Base-by-base conservation (phyloP, 1,140 invertebrate genomes). In the silkworm (Bombyx mori) region DNA sequence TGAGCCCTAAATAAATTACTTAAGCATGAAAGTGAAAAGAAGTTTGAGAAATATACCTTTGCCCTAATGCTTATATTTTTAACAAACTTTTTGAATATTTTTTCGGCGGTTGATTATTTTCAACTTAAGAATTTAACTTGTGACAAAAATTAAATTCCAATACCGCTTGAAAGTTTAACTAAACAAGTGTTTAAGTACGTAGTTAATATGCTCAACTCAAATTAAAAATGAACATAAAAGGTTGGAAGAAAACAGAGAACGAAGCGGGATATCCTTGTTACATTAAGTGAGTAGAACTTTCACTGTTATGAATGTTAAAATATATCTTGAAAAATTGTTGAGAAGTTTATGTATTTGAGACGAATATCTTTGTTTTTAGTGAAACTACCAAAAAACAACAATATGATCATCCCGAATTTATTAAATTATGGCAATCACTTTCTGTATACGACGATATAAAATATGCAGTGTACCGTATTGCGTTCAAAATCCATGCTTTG, bases 401-500 rank as follows among this genome's bases (percentile, higher is more conserved):
- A 71, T 90, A 88, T 85, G 85, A 90, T 67, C 90, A 91, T 77
- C 90, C 90, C 42, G 80, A 88, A 56, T 90, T 90, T 71, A 56
- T 57, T 5, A 83, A 88, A 47, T 84, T 90, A 42, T 71, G 86
- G 64, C 77, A 88, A 59, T 79, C 75, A 56, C 79, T 94, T 65
- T 88, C 91, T 65, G 90, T 93, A 58, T 92, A 93, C 65, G 94
- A 95, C 75, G 90, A 91, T 62, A 92, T 96, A 44, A 91, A 93
- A 77, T 96, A 95, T 85, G 91, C 92, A 63, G 92, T 93, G 22
- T 97, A 97, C 82, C 88, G 94, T 68, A 93, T 94, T 49, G 94
- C 94, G 10, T 92, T 94, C 81, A 97, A 97, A 86, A 87, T 96
- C 54, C 87, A 92, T 65, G 89, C 90, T 56, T 76, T 97, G 58